phyloP scores from a whole-genome alignment of 2,797 vertebrate genomes.

The Harpagifer antarcticus region DNA sequence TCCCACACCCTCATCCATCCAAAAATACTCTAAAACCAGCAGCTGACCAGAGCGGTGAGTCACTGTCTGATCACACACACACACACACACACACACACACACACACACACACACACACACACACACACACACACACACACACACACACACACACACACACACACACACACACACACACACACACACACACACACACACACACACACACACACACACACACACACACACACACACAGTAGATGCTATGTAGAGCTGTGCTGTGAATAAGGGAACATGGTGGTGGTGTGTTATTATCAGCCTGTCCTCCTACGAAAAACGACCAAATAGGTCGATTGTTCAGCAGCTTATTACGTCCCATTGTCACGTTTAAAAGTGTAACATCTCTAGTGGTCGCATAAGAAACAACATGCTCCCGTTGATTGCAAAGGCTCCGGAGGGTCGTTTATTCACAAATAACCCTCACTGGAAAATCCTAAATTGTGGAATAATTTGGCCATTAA shows the following conservation, averaged over 20 bases:
- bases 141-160: constrained; percentile 14
- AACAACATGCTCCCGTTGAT: too few relatives aligned
- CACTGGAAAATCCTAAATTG: too few relatives aligned
- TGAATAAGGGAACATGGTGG: constrained; percentile 34
- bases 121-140: constrained; percentile 12
- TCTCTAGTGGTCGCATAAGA: too few relatives aligned
- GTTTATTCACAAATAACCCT: too few relatives aligned
- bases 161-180: constrained; percentile 11
- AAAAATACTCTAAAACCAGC: constrained; percentile 72
- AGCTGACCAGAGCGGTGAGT: constrained; percentile 71
- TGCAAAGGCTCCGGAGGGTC: too few relatives aligned
- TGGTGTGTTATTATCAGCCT: constrained; percentile 2
- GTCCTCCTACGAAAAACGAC: too few relatives aligned
- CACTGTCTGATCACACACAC: constrained; percentile 52
- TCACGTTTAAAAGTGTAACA: too few relatives aligned
- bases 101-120: constrained; percentile 26
- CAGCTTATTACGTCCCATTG: too few relatives aligned
- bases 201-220: constrained; percentile 12
- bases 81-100: constrained; percentile 20
- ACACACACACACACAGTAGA: constrained; percentile 14
- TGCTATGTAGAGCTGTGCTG: constrained; percentile 12
- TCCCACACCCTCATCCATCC: constrained; percentile 65
- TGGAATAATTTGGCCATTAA: too few relatives aligned
- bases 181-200: constrained; percentile 10
- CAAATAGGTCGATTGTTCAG: too few relatives aligned